Evolutionary conservation across 2,888 invertebrate species (phyloP).

Genomic region (Notocelia uddmanniana): DNA sequence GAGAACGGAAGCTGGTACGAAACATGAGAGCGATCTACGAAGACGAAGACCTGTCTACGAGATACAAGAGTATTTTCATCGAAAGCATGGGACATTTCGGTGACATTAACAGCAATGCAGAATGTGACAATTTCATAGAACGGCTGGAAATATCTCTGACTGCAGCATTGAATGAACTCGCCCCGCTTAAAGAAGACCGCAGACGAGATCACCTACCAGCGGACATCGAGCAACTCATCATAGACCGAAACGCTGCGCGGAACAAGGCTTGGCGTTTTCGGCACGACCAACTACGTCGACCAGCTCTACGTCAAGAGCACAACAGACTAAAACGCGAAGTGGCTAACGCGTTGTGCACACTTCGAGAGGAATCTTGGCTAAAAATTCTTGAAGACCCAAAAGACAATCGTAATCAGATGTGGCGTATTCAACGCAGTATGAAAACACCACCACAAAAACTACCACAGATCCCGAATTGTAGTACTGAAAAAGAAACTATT

Average conservation of each 20-base stretch:
- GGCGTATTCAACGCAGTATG: slow-evolving; percentile 14
- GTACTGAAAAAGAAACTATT: slow-evolving; percentile 8
- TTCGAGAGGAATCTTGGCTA: slow-evolving; percentile 11
- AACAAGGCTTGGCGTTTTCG: slow-evolving; percentile 23
- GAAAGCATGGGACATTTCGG: slow-evolving; percentile 9
- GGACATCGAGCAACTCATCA: neutral
- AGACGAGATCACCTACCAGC: slow-evolving; percentile 16
- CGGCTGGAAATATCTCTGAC: slow-evolving; percentile 12
- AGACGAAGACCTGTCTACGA: slow-evolving; percentile 12
- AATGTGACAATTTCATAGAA: slow-evolving; percentile 13
- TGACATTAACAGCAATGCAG: slow-evolving; percentile 10
- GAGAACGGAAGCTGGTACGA: slow-evolving; percentile 4
- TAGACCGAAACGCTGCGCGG: slow-evolving; percentile 13
- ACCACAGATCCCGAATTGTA: slow-evolving; percentile 8
- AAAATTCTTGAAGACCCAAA: slow-evolving; percentile 6
- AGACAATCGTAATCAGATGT: neutral
- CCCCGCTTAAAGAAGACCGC: slow-evolving; percentile 13
- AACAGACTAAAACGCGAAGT: slow-evolving; percentile 1
- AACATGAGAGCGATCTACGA: slow-evolving; percentile 5
- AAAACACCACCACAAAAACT: slow-evolving; percentile 14
- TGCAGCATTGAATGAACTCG: slow-evolving; percentile 7
- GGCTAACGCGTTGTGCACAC: neutral
- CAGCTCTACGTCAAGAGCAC: neutral
- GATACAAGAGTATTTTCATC: neutral
- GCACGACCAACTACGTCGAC: slow-evolving; percentile 9